Base-by-base conservation (phyloP, 2,113 vertebrate species). In the Pavo muticus region DNA sequence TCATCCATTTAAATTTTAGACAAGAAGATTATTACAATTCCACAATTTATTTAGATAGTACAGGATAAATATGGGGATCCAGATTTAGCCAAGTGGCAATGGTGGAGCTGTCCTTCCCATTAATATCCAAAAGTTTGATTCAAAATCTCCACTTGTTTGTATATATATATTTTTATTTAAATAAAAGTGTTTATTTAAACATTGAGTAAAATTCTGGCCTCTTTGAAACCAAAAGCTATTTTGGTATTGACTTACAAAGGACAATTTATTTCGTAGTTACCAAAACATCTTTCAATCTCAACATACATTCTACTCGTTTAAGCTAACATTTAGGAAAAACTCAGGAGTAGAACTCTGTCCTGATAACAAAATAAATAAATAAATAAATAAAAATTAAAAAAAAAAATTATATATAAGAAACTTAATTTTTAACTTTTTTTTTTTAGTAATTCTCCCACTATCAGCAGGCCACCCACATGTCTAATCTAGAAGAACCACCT, bases 401-500 rank as follows among this genome's bases (percentile, higher is more conserved):
- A 65, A 35, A 35, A 35, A 35, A 35, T 35, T 35, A 5, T 61
- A 12, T 20, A 32, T 21, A 87, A 82, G 87, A 76, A 73, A 80
- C 35, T 35, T 35, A 35, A 35, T 35, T 35, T 24, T 47, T 14
- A 44, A 69, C 57, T 27, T 39, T 40, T 56, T 25, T 35, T 72
- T 72, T 65, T 59, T 70, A 60, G 19, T 9, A 75, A 44, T 72
- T 84, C 23, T 88, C 48, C 30, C 39, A 18, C 32, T 95, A 57
- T 94, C 91, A 87, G 56, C 56, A 83, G 95, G 91, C 96, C 96
- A 97, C 96, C 94, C 96, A 97, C 94, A 80, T 21, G 42, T 50
- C 79, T 73, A 87, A 67, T 85, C 81, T 83, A 79, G 89, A 88
- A 87, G 75, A 94, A 94, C 50, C 78, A 91, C 89, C 96, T 96